Conservation (phyloP, 1,140 invertebrate genomes). For the Ips typographus region DNA sequence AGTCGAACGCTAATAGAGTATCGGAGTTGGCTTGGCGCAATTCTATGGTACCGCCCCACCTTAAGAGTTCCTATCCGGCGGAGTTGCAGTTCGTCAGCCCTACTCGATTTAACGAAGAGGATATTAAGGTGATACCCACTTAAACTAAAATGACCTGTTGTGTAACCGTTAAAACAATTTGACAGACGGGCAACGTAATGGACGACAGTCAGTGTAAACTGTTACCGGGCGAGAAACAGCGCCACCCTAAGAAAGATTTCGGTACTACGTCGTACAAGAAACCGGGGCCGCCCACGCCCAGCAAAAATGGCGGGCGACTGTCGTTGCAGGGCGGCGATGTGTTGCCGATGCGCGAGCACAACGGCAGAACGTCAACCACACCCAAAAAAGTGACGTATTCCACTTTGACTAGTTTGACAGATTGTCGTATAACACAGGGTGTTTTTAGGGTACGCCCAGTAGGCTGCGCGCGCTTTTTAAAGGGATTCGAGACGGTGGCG, state of each 20-base stretch:
- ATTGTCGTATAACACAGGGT: background rate
- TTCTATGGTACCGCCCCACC: slow-evolving; percentile 81
- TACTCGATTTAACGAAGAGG: slow-evolving; percentile 64
- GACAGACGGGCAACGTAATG: slow-evolving; percentile 58
- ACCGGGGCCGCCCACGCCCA: slow-evolving; percentile 80
- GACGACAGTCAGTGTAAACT: slow-evolving; percentile 64
- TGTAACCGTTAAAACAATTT: slow-evolving; percentile 9
- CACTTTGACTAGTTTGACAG: background rate
- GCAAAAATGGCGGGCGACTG: slow-evolving; percentile 74
- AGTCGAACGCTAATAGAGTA: slow-evolving; percentile 54
- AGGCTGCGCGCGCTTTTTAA: slow-evolving; percentile 43
- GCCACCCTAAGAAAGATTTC: slow-evolving; percentile 56
- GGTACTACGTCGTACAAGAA: slow-evolving; percentile 74
- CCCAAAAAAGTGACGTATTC: slow-evolving; percentile 42
- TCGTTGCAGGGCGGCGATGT: slow-evolving; percentile 60
- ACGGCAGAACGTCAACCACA: slow-evolving; percentile 37
- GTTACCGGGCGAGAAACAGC: slow-evolving; percentile 57
- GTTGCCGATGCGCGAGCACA: slow-evolving; percentile 44
- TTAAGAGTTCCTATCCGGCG: slow-evolving; percentile 86
- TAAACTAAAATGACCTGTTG: background rate
- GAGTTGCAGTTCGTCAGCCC: slow-evolving; percentile 72
- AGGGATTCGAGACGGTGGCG: slow-evolving; percentile 27
- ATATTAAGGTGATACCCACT: slow-evolving; percentile 65
- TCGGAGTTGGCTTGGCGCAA: slow-evolving; percentile 80
- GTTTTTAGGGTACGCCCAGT: slow-evolving; percentile 41